These are phyloP conservation scores for Glomeris maerens DNA, from an alignment of 1,140 invertebrate genomes.

Conservation along the genomic window DNA sequence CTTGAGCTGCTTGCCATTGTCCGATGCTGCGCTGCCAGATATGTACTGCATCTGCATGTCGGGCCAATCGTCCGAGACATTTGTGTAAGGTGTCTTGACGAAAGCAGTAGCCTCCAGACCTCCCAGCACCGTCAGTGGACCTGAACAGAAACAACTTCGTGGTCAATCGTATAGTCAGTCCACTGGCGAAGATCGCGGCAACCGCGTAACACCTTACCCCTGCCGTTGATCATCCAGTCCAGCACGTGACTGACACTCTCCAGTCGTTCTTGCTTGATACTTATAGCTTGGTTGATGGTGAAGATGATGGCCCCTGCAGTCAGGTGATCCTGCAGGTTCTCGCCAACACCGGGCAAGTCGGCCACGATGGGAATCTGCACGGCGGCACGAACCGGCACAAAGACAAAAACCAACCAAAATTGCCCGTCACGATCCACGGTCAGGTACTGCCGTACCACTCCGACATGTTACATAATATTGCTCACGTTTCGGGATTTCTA, in stretches of 20 bases:
- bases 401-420: not conserved
- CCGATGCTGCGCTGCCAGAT: slow-evolving; percentile 58
- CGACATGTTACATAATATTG: not conserved
- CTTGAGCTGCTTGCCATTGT: slow-evolving; percentile 47
- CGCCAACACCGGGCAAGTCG: slow-evolving; percentile 33
- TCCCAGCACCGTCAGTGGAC: slow-evolving; percentile 63
- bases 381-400: no score
- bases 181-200: not conserved
- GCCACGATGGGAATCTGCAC: slow-evolving; percentile 27
- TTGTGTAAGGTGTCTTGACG: slow-evolving; percentile 72
- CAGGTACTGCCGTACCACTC: not conserved
- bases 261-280: slow-evolving; percentile 59
- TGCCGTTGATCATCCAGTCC: slow-evolving; percentile 54
- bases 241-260: slow-evolving; percentile 57
- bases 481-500: not conserved
- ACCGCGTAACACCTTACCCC: slow-evolving; percentile 14
- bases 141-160: slow-evolving; percentile 23
- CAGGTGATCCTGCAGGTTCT: slow-evolving; percentile 62
- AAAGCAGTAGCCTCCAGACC: slow-evolving; percentile 71
- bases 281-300: slow-evolving; percentile 57
- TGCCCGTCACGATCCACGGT: not conserved
- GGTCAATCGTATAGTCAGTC: not conserved
- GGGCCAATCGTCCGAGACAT: slow-evolving; percentile 67
- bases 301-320: slow-evolving; percentile 71
- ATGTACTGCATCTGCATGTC: slow-evolving; percentile 81